These are phyloP conservation scores for Ptilonorhynchus violaceus DNA, from an alignment of 2,113 vertebrate genomes.

Conservation along the genomic window DNA sequence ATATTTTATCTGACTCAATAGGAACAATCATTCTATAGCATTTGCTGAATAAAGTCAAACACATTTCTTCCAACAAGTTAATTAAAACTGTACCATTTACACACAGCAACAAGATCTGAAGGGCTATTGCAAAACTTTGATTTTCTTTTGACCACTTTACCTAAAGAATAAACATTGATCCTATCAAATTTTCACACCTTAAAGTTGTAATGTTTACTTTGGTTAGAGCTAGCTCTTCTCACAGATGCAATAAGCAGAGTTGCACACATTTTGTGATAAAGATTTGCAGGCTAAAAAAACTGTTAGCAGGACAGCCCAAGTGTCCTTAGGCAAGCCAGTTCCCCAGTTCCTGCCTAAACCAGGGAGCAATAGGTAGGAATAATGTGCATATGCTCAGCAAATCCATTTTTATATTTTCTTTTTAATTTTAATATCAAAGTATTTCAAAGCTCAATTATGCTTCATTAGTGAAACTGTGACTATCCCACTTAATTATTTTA, in stretches of 20 bases:
- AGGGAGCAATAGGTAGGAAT: neutral
- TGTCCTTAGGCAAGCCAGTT: neutral
- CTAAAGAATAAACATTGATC: neutral
- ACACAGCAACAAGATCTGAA: neutral
- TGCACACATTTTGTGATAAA: neutral
- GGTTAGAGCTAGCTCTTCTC: neutral
- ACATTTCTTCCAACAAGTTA: neutral
- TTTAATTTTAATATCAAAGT: conserved; percentile 63
- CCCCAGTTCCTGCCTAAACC: neutral
- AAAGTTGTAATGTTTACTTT: neutral
- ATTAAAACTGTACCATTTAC: neutral
- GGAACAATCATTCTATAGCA: neutral
- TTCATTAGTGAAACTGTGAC: conserved; percentile 67
- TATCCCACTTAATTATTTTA: conserved; percentile 71
- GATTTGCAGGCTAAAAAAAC: neutral
- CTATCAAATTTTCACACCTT: neutral
- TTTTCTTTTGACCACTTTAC: neutral
- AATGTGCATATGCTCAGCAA: neutral
- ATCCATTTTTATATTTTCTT: conserved; percentile 19
- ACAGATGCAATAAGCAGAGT: neutral
- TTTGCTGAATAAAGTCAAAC: conserved; percentile 12
- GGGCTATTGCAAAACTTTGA: neutral
- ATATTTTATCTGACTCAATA: conserved; percentile 32
- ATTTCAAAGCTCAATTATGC: conserved; percentile 61
- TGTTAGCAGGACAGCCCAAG: neutral